Evolutionary conservation across 2,888 invertebrate species (phyloP).

Genomic region (Campoletis raptor): DNA sequence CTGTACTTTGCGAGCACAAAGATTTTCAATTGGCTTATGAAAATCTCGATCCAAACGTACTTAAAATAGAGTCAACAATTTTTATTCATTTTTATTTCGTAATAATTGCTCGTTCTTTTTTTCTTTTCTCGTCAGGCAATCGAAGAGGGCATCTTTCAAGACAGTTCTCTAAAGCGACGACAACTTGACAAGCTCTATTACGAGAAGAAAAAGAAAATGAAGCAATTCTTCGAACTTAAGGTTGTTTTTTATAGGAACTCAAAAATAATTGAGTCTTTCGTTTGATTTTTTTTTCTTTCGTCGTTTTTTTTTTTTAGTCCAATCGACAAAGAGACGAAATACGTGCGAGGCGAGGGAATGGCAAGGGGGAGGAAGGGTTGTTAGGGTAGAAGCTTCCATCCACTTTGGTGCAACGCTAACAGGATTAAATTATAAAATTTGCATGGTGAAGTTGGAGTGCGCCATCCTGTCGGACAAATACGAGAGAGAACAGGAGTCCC

Average conservation of each 20-base stretch:
- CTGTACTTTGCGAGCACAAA: constrained; percentile 87
- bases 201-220: constrained; percentile 87
- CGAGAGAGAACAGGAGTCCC: constrained; percentile 68
- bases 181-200: constrained; percentile 88
- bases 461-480: constrained; percentile 71
- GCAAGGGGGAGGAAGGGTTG: constrained; percentile 36
- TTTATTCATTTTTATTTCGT: not conserved
- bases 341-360: not conserved
- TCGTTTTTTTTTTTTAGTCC: not conserved
- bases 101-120: constrained; percentile 2
- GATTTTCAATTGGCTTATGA: constrained; percentile 87
- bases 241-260: constrained; percentile 81
- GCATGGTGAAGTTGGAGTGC: constrained; percentile 74
- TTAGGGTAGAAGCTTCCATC: constrained; percentile 54
- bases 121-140: constrained; percentile 87
- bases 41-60: constrained; percentile 83
- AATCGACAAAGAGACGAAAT: not conserved
- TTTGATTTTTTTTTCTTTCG: not conserved
- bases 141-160: constrained; percentile 87
- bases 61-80: not conserved
- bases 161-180: constrained; percentile 88
- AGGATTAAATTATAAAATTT: constrained; percentile 72
- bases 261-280: not conserved
- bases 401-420: constrained; percentile 59
- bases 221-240: constrained; percentile 87